Evolutionary conservation across 2,113 vertebrate species (phyloP).

Genomic region (Trichomycterus rosablanca): DNA sequence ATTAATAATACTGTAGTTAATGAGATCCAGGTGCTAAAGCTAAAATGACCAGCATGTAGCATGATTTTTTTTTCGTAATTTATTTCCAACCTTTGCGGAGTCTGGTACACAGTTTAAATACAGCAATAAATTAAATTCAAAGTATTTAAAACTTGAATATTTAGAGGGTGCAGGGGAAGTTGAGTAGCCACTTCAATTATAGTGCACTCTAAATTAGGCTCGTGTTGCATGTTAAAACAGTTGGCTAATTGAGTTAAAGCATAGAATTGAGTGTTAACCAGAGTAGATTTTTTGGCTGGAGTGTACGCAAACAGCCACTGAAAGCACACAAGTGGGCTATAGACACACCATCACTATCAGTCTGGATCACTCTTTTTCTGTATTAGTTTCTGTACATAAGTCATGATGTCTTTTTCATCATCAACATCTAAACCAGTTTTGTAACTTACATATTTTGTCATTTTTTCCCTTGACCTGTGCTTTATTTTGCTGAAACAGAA

Average conservation of each 20-base stretch:
- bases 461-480: no score
- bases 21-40: slow-evolving; percentile 60
- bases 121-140: not conserved
- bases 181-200: slow-evolving; percentile 13
- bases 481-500: no score
- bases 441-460: no score
- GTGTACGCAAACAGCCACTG: not conserved
- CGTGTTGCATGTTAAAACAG: slow-evolving; percentile 38
- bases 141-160: no score
- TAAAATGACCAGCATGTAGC: slow-evolving; percentile 21
- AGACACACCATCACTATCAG: not conserved
- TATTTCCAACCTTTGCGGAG: not conserved
- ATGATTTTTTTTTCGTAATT: not conserved
- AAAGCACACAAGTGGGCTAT: slow-evolving; percentile 2
- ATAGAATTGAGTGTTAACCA: slow-evolving; percentile 16
- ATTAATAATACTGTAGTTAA: slow-evolving; percentile 64
- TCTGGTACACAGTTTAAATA: slow-evolving; percentile 8
- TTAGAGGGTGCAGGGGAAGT: slow-evolving; percentile 18
- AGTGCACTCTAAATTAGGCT: slow-evolving; percentile 35
- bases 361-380: no score
- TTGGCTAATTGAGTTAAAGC: slow-evolving; percentile 39
- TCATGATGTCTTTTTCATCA: no score
- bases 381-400: no score
- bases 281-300: slow-evolving; percentile 4
- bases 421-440: no score